These are phyloP conservation scores for Grammomys dolichurus DNA, from an alignment of 2,113 vertebrate species.

Conservation along the genomic window DNA sequence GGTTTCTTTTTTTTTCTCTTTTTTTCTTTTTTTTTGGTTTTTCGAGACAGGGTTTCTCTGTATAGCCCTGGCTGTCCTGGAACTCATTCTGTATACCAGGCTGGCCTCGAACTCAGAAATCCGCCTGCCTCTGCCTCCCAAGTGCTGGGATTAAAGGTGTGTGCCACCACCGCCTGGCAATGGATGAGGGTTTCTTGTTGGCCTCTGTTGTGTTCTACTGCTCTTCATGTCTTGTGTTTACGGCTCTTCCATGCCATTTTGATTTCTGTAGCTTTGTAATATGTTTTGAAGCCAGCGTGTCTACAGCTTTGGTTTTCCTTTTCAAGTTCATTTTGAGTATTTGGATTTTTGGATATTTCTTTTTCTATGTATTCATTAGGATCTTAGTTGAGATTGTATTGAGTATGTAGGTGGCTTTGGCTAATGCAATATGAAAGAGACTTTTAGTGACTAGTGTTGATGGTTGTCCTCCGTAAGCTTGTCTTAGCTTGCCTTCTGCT, in stretches of 20 bases:
- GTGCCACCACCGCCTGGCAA: no score
- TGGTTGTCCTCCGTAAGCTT: neutral
- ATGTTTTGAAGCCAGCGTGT: neutral
- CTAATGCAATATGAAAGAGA: neutral
- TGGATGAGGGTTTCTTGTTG: neutral
- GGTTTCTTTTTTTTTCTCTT: no score
- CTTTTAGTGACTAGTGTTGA: neutral
- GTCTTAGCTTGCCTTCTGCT: neutral
- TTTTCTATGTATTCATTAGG: neutral
- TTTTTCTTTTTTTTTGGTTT: no score
- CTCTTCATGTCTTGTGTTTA: neutral
- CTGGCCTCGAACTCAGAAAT: no score
- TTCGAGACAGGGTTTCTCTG: no score
- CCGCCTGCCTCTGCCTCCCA: no score
- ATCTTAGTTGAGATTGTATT: neutral
- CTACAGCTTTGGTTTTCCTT: neutral
- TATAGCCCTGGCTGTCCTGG: no score
- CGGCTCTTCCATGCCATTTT: neutral
- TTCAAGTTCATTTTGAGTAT: neutral
- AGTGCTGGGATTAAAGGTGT: no score
- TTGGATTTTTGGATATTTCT: neutral
- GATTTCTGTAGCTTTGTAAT: neutral
- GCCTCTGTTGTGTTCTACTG: neutral
- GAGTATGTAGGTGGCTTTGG: neutral
- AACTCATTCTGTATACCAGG: no score